A percentile compares a stretch with the other conserved stretches of the same genome.
Evolutionary conservation across 2,113 vertebrate genomes (phyloP).

Genomic region (Machaerirhynchus nigripectus): DNA sequence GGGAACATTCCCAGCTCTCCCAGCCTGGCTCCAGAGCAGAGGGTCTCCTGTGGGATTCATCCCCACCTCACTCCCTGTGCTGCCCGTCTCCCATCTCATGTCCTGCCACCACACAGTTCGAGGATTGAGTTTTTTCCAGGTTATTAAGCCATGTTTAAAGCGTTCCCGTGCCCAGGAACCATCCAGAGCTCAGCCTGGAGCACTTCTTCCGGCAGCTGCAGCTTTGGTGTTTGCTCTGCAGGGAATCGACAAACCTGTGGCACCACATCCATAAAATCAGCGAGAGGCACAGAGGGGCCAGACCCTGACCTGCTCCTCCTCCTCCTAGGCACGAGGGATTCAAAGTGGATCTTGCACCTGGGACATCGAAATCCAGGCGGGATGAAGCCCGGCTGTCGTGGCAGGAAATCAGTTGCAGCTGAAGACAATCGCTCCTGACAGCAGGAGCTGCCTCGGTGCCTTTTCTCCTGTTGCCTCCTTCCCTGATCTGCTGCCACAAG

Average conservation of each 20-base stretch:
- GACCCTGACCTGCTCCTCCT: background rate
- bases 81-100: background rate
- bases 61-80: background rate
- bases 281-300: background rate
- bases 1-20: background rate
- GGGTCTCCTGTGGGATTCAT: background rate
- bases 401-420: background rate
- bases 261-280: background rate
- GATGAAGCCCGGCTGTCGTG: accelerated
- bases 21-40: background rate
- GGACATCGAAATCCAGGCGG: background rate
- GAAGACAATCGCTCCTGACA: background rate
- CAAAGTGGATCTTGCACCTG: accelerated
- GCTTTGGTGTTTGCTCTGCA: background rate
- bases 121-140: background rate
- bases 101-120: background rate
- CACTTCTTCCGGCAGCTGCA: background rate
- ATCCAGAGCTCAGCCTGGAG: background rate
- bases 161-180: background rate
- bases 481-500: background rate
- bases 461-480: background rate
- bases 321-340: background rate
- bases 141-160: background rate
- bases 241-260: background rate
- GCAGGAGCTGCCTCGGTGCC: background rate